Base-by-base conservation (phyloP, 2,797 vertebrate species). In the Microctenopoma steveboyesi region DNA sequence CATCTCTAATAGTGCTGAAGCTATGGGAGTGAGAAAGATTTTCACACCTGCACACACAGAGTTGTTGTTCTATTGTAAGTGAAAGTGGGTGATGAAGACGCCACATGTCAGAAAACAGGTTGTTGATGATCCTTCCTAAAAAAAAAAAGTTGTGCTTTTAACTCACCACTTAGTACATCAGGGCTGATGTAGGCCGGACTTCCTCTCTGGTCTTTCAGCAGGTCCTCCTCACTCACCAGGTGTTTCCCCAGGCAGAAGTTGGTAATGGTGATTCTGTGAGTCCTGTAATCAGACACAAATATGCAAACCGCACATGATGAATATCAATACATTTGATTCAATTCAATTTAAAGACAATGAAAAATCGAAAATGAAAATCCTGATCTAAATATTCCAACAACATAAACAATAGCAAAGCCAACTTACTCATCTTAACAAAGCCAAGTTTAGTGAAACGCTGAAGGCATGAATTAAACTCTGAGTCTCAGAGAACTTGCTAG, bases 161-260 rank as follows among this genome's bases (percentile, higher is more conserved):
- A 80, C 97, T 72, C 87, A 99, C 98, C 96, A 0, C 98, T 99
- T 69, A 99, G 94, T 57, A 99, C 98, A 6, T 99, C 98, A 0
- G 98, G 98, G 81, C 98, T 99, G 87, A 99, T 99, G 88, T 99
- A 99, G 72, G 98, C 98, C 0, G 98, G 98, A 92, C 98, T 99
- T 78, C 98, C 98, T 72, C 98, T 93, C 95, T 99, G 98, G 93
- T 99, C 98, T 90, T 99, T 99, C 87, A 99, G 93, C 72, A 99
- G 93, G 92, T 99, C 98, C 0, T 98, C 98, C 80, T 99, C 97
- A 0, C 98, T 99, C 89, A 99, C 98, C 35, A 99, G 94, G 91
- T 99, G 98, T 90, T 99, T 99, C 69, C 98, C 98, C 15, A 99
- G 95, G 92, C 98, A 99, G 94, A 99, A 99, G 92, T 99, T 99